phyloP scores from a whole-genome alignment of 2,888 invertebrate genomes.

The Tiliacea citrago region DNA sequence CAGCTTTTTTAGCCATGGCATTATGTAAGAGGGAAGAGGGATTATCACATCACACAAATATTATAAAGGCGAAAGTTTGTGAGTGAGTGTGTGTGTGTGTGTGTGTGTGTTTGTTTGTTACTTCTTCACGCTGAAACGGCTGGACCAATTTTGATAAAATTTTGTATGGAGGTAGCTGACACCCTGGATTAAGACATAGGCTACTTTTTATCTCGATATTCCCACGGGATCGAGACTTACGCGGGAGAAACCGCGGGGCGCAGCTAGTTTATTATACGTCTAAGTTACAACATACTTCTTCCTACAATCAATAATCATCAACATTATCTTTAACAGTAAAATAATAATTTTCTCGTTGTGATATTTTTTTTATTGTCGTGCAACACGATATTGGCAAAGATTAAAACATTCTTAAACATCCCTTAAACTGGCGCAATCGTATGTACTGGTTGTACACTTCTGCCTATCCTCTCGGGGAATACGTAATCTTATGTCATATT shows the following conservation, averaged over 20 bases:
- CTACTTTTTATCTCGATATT: too few species aligned
- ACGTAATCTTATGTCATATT: neutral
- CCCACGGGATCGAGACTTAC: too few species aligned
- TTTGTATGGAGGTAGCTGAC: too few species aligned
- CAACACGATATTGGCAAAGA: neutral
- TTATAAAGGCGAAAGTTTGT: too few species aligned
- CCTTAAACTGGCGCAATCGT: neutral
- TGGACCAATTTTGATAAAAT: too few species aligned
- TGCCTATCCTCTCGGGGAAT: neutral
- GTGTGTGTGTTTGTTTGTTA: too few species aligned
- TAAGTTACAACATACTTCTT: neutral
- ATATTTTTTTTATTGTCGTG: neutral
- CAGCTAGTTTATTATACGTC: too few species aligned
- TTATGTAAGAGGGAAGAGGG: neutral
- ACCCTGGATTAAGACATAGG: too few species aligned
- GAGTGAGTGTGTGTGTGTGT: too few species aligned
- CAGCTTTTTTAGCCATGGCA: neutral
- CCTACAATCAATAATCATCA: neutral
- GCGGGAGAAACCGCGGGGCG: too few species aligned
- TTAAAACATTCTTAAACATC: neutral
- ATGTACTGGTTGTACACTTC: neutral
- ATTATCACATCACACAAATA: too few species aligned
- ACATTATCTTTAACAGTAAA: neutral
- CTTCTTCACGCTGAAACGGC: too few species aligned
- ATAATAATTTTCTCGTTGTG: neutral